These are phyloP conservation scores for Mesoligia furuncula DNA, from an alignment of 2,888 invertebrate genomes.

Conservation along the genomic window DNA sequence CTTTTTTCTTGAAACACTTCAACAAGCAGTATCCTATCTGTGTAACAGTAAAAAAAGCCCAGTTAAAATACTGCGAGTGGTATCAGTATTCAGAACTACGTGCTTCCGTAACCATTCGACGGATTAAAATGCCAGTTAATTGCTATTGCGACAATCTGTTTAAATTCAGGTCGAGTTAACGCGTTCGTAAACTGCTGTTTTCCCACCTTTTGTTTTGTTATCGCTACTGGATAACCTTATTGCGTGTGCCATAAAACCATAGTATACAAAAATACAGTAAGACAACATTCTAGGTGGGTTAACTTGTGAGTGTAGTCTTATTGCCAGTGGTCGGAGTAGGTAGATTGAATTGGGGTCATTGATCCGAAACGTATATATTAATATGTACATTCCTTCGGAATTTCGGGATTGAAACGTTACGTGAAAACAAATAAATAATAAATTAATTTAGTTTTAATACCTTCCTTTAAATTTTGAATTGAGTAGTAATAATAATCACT, in stretches of 20 bases:
- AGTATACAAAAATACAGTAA: neutral
- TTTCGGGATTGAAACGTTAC: no score
- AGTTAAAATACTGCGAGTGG: constrained; percentile 14
- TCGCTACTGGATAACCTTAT: constrained; percentile 51
- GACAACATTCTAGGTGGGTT: neutral
- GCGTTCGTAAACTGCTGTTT: constrained; percentile 47
- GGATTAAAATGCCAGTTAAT: constrained; percentile 59
- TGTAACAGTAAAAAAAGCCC: neutral
- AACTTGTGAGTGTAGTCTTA: neutral
- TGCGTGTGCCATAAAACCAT: constrained; percentile 14
- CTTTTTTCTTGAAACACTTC: neutral
- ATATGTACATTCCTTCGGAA: no score
- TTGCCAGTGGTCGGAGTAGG: no score
- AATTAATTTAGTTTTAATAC: no score
- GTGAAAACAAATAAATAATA: no score
- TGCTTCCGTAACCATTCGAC: constrained; percentile 54
- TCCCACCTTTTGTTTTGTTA: constrained; percentile 60
- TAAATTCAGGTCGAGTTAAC: constrained; percentile 61
- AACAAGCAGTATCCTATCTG: neutral
- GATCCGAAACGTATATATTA: no score
- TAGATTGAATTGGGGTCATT: no score
- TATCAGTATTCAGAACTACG: constrained; percentile 33
- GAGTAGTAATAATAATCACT: no score
- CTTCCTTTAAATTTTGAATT: no score
- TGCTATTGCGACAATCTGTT: constrained; percentile 55